phyloP scores from a whole-genome alignment of 2,113 vertebrate genomes.

The Cyanoderma ruficeps region DNA sequence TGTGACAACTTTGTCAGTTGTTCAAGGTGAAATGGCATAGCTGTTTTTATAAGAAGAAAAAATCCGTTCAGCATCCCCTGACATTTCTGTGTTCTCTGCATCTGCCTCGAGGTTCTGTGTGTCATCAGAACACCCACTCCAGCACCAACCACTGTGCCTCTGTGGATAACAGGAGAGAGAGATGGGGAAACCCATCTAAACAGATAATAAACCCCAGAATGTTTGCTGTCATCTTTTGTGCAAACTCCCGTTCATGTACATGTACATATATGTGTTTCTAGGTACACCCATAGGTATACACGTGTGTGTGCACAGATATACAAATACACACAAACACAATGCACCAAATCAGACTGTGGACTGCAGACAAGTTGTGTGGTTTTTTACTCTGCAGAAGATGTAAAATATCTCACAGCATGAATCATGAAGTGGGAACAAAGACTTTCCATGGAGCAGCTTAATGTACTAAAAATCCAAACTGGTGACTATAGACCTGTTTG shows the following conservation, averaged over 20 bases:
- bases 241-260: fast-evolving
- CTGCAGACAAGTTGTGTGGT: background rate
- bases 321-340: background rate
- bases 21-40: background rate
- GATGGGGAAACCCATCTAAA: background rate
- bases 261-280: background rate
- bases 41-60: background rate
- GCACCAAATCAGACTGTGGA: background rate
- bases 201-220: background rate
- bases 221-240: background rate
- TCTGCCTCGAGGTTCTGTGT: background rate
- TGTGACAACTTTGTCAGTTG: background rate
- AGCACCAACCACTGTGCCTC: background rate
- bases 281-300: fast-evolving
- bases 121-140: background rate
- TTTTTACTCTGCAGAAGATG: background rate
- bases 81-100: background rate
- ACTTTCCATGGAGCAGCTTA: background rate
- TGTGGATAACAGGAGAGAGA: background rate
- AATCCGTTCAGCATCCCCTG: background rate
- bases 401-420: background rate
- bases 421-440: background rate
- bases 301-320: background rate
- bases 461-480: background rate
- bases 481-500: background rate